Evolutionary conservation across 1,140 invertebrate species (phyloP).

Genomic region (Propsilocerus akamusi): DNA sequence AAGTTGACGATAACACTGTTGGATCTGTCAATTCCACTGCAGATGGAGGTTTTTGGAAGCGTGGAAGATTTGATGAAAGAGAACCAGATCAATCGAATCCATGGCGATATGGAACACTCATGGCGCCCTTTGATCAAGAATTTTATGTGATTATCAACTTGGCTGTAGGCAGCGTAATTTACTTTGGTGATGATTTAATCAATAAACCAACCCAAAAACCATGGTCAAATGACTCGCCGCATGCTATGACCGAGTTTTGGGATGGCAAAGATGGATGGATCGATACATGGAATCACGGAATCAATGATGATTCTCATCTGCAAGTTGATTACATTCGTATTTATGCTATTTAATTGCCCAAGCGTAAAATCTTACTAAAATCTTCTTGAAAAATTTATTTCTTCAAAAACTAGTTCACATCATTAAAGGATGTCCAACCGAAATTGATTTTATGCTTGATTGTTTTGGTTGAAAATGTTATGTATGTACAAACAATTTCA

Average conservation of each 20-base stretch:
- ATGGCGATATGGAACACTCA: conserved; percentile 24
- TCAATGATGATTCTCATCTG: neutral
- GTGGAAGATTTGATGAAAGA: conserved; percentile 12
- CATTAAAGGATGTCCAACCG: no score
- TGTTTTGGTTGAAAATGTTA: no score
- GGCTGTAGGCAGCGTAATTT: conserved; percentile 16
- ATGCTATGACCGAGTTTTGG: conserved; percentile 26
- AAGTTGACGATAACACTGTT: conserved; percentile 22
- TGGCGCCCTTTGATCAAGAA: conserved; percentile 55
- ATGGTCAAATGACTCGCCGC: conserved; percentile 15
- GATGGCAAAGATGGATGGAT: conserved; percentile 18
- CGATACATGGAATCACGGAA: conserved; percentile 18
- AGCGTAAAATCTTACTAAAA: no score
- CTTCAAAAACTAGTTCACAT: no score
- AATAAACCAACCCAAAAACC: neutral
- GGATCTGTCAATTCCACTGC: conserved; percentile 20
- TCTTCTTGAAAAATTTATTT: no score
- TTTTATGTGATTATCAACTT: conserved; percentile 19
- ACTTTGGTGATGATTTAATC: conserved; percentile 12
- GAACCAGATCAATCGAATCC: conserved; percentile 5
- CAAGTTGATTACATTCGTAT: neutral
- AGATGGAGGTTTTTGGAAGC: conserved; percentile 18
- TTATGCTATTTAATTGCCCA: neutral
- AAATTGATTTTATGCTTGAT: no score
- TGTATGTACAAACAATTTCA: no score